phyloP scores from a whole-genome alignment of 2,797 vertebrate species.

The Pseudotriccus pelzelni region DNA sequence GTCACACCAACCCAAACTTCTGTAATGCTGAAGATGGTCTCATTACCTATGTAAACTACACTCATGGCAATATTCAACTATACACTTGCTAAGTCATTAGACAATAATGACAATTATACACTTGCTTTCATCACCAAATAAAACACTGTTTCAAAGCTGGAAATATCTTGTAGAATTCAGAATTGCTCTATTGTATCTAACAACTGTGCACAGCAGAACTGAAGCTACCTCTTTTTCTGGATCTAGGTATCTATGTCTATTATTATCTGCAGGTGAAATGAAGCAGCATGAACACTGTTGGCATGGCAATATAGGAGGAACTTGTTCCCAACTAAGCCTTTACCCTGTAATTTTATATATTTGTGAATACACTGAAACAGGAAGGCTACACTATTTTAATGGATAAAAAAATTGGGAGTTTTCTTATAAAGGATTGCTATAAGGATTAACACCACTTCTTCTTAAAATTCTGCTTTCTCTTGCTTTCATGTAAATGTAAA shows the following conservation, averaged over 20 bases:
- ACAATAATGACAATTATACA: background rate
- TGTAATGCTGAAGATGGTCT: rapidly evolving
- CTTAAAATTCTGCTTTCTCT: background rate
- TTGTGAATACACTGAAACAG: background rate
- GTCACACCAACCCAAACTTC: background rate
- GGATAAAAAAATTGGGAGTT: background rate
- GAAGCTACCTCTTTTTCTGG: background rate
- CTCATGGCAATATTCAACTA: background rate
- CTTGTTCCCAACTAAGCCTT: background rate
- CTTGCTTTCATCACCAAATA: background rate
- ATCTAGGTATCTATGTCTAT: background rate
- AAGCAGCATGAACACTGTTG: background rate
- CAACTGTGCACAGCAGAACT: background rate
- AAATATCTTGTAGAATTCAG: background rate
- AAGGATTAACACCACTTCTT: background rate
- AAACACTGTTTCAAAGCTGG: background rate
- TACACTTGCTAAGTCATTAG: background rate
- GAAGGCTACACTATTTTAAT: background rate
- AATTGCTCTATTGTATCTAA: background rate
- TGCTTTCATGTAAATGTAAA: background rate
- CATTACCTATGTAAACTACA: background rate
- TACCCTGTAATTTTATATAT: background rate
- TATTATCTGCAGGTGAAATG: background rate
- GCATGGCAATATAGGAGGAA: background rate
- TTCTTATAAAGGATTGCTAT: background rate